Evolutionary conservation across 2,113 vertebrate species (phyloP).

Genomic region (Opisthocomus hoazin): DNA sequence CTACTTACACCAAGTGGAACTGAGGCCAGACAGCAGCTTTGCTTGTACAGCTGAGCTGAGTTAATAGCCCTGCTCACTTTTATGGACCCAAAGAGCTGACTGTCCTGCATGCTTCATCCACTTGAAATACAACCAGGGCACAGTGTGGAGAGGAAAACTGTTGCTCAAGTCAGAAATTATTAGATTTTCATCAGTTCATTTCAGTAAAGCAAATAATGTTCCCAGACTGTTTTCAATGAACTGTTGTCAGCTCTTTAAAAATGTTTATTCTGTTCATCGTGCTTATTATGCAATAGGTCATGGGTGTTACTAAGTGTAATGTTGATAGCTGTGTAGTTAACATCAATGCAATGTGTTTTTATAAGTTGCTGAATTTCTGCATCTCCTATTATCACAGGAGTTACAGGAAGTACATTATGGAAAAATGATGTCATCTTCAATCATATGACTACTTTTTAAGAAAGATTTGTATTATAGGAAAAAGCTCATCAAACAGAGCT

Average conservation of each 20-base stretch:
- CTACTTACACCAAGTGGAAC: not conserved
- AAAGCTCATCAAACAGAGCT: not conserved
- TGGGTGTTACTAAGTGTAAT: not conserved
- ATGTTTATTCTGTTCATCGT: not conserved
- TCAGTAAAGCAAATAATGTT: not conserved
- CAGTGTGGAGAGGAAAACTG: not conserved
- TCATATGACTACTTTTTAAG: not conserved
- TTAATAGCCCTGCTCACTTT: slow-evolving; percentile 11
- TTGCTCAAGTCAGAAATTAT: not conserved
- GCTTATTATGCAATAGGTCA: not conserved
- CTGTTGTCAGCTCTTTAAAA: not conserved
- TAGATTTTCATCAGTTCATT: not conserved
- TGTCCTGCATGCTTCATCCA: not conserved
- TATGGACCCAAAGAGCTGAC: not conserved
- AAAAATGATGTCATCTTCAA: not conserved
- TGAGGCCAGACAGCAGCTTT: slow-evolving; percentile 30
- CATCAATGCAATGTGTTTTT: not conserved
- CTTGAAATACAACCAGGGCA: not conserved
- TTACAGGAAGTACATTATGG: not conserved
- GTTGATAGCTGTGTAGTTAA: not conserved
- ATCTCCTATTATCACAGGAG: not conserved
- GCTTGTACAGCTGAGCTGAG: slow-evolving; percentile 45
- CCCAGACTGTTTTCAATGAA: not conserved
- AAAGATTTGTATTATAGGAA: not conserved
- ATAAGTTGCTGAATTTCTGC: not conserved